phyloP scores from a whole-genome alignment of 2,113 vertebrate genomes.

The Pelobates fuscus region DNA sequence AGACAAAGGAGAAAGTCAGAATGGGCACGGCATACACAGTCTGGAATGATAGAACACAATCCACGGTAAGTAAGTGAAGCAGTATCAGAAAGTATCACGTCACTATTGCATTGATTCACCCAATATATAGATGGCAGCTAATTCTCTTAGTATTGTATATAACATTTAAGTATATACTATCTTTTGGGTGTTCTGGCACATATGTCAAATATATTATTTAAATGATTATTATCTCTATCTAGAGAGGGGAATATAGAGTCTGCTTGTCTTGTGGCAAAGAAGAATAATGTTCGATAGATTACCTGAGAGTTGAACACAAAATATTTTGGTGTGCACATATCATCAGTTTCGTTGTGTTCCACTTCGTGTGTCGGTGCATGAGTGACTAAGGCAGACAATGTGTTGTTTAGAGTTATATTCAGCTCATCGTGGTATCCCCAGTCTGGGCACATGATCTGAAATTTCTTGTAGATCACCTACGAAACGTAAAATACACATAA shows the following conservation, averaged over 20 bases:
- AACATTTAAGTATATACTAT: no score
- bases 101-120: no score
- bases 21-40: slow-evolving; percentile 95
- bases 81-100: no score
- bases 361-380: not conserved
- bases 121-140: no score
- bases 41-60: slow-evolving; percentile 65
- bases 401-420: slow-evolving; percentile 71
- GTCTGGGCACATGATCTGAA: slow-evolving; percentile 85
- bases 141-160: no score
- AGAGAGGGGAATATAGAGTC: no score
- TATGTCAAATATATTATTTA: no score
- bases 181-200: no score
- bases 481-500: slow-evolving; percentile 27
- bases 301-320: slow-evolving; percentile 95
- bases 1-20: slow-evolving; percentile 95
- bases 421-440: slow-evolving; percentile 47
- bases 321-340: slow-evolving; percentile 84
- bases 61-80: no score
- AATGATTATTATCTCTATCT: no score
- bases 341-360: slow-evolving; percentile 60
- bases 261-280: no score
- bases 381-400: slow-evolving; percentile 46
- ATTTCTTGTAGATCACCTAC: slow-evolving; percentile 96
- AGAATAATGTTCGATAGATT: no score